A percentile compares a stretch with the other conserved stretches of the same genome.
Conservation (phyloP, 1,140 invertebrate genomes). For the Tyrophagus putrescentiae region DNA sequence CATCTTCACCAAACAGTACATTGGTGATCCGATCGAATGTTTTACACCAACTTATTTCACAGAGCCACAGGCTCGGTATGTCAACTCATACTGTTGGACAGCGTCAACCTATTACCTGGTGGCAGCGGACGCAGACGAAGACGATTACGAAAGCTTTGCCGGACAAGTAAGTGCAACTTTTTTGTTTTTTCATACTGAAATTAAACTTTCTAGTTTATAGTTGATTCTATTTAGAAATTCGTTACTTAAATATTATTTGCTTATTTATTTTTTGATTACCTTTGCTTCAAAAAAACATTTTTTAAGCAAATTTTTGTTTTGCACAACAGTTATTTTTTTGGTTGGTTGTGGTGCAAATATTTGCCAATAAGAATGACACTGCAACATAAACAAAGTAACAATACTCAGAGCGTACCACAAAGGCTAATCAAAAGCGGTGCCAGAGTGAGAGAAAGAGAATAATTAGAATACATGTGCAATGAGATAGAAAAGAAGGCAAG, state of each 20-base stretch:
- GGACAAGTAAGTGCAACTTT: slow-evolving; percentile 23
- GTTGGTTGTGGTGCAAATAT: not conserved
- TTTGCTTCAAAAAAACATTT: slow-evolving; percentile 6
- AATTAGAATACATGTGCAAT: slow-evolving; percentile 14
- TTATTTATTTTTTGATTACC: not conserved
- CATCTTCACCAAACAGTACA: slow-evolving; percentile 42
- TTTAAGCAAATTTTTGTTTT: no score
- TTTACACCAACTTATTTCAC: slow-evolving; percentile 37
- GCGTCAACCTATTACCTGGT: slow-evolving; percentile 35
- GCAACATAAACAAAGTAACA: slow-evolving; percentile 10
- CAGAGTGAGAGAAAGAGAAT: not conserved
- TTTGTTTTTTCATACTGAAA: no score
- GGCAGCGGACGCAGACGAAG: slow-evolving; percentile 27
- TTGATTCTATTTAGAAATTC: not conserved
- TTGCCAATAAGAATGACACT: not conserved
- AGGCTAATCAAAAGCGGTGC: not conserved
- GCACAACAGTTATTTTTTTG: no score
- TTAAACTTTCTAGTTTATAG: no score
- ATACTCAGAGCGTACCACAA: not conserved
- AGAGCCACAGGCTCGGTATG: slow-evolving; percentile 34
- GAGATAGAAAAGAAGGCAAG: not conserved
- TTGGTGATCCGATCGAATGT: slow-evolving; percentile 41
- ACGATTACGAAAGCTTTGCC: slow-evolving; percentile 24
- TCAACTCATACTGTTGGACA: slow-evolving; percentile 36
- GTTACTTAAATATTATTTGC: not conserved